phyloP scores from a whole-genome alignment of 2,797 vertebrate species.

The Podarcis siculus region DNA sequence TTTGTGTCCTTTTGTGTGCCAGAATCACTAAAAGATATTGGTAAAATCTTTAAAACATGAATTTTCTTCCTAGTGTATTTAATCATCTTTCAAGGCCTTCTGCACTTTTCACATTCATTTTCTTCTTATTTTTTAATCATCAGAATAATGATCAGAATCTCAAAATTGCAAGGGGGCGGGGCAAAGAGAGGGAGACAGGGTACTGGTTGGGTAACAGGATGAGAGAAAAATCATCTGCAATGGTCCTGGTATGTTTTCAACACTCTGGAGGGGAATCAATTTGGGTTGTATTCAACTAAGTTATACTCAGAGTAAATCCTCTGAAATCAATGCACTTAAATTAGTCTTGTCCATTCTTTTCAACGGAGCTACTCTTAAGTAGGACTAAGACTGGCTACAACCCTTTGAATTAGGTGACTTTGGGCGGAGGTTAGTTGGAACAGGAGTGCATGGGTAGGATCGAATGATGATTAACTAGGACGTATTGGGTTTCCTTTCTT shows the following conservation, averaged over 20 bases:
- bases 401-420: slow-evolving; percentile 66
- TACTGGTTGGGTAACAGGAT: slow-evolving; percentile 57
- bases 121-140: slow-evolving; percentile 70
- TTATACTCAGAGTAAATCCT: too few species aligned
- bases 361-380: too few species aligned
- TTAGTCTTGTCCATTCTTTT: too few species aligned
- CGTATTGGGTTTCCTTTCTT: slow-evolving; percentile 75
- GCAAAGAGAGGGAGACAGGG: neutral
- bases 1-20: slow-evolving; percentile 50
- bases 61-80: slow-evolving; percentile 73
- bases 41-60: slow-evolving; percentile 74
- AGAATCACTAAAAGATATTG: slow-evolving; percentile 74
- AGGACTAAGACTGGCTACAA: neutral
- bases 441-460: neutral
- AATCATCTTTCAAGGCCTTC: slow-evolving; percentile 73
- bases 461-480: slow-evolving; percentile 91
- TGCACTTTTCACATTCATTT: slow-evolving; percentile 67
- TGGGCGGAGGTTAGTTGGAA: slow-evolving; percentile 6
- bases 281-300: slow-evolving; percentile 60
- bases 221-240: slow-evolving; percentile 29
- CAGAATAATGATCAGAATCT: neutral
- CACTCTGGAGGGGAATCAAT: slow-evolving; percentile 56
- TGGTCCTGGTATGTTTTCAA: slow-evolving; percentile 66
- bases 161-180: neutral
- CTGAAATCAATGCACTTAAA: too few species aligned